Evolutionary conservation across 2,113 vertebrate species (phyloP).

Genomic region (Sinocyclocheilus anshuiensis): DNA sequence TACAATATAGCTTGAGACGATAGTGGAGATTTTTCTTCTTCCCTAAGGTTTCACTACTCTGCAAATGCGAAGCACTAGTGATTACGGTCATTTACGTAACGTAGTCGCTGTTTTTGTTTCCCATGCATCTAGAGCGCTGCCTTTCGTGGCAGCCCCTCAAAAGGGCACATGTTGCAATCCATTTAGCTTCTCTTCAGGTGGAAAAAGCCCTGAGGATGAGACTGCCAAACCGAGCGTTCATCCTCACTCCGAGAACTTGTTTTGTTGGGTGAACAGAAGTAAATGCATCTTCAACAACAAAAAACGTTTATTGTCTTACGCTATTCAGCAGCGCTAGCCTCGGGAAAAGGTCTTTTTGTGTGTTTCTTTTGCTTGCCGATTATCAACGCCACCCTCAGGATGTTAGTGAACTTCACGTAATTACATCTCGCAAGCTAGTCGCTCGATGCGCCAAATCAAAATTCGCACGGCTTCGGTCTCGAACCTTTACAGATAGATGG

Average conservation of each 20-base stretch:
- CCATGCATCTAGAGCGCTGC: neutral
- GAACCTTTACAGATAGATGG: neutral
- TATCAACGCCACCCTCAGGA: slow-evolving; percentile 55
- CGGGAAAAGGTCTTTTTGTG: slow-evolving; percentile 51
- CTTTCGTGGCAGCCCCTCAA: slow-evolving; percentile 30
- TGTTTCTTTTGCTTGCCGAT: slow-evolving; percentile 37
- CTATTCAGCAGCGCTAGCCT: slow-evolving; percentile 39
- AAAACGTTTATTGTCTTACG: neutral
- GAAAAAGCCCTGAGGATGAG: neutral
- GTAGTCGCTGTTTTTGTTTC: slow-evolving; percentile 6
- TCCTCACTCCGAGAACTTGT: neutral
- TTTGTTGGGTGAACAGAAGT: neutral
- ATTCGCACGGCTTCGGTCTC: neutral
- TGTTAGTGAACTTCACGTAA: slow-evolving; percentile 62
- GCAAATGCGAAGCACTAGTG: slow-evolving; percentile 17
- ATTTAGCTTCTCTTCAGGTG: slow-evolving; percentile 38
- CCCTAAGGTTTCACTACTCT: slow-evolving; percentile 13
- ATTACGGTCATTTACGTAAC: slow-evolving; percentile 41
- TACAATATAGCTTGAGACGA: neutral
- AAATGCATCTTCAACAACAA: slow-evolving; percentile 27
- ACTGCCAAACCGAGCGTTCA: slow-evolving; percentile 39
- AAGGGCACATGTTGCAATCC: slow-evolving; percentile 42
- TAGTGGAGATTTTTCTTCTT: neutral
- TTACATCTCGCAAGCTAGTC: slow-evolving; percentile 13
- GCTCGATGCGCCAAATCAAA: neutral